Evolutionary conservation across 2,113 vertebrate genomes (phyloP).

Genomic region (Trichomycterus rosablanca): DNA sequence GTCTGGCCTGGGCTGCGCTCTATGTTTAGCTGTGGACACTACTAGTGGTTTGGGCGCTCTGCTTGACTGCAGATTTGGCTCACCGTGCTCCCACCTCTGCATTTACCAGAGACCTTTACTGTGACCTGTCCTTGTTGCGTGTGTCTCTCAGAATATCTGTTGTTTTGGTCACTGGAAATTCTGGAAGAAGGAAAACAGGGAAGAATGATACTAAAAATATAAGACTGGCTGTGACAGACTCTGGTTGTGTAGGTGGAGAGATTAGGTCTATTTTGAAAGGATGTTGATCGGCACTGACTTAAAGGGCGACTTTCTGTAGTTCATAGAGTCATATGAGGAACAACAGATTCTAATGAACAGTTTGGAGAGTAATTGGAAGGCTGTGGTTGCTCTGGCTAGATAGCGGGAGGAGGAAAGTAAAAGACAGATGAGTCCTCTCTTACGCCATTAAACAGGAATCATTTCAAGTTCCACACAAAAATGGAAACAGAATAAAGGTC

Average conservation of each 20-base stretch:
- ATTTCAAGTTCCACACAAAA: not conserved
- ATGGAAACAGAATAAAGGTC: not conserved
- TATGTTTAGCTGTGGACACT: conserved; percentile 58
- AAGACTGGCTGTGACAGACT: not conserved
- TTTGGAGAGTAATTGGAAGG: not conserved
- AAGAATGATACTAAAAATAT: conserved; percentile 1
- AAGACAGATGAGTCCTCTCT: not conserved
- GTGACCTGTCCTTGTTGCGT: conserved; percentile 10
- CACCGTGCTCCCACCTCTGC: conserved; percentile 13
- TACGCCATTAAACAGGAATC: not conserved
- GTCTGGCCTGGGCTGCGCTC: conserved; percentile 55
- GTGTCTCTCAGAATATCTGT: not conserved
- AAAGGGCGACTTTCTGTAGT: not conserved
- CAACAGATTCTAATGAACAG: not conserved
- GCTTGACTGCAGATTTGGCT: conserved; percentile 5
- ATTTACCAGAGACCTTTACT: conserved; percentile 13
- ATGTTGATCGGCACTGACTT: not conserved
- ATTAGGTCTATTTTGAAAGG: not conserved
- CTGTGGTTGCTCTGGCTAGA: not conserved
- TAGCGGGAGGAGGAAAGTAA: not conserved
- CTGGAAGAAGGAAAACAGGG: not conserved
- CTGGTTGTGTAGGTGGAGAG: not conserved
- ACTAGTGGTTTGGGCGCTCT: conserved; percentile 50
- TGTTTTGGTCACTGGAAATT: conserved; percentile 8
- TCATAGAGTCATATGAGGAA: not conserved